Evolutionary conservation across 2,888 invertebrate species (phyloP).

Genomic region (Hesperia comma): DNA sequence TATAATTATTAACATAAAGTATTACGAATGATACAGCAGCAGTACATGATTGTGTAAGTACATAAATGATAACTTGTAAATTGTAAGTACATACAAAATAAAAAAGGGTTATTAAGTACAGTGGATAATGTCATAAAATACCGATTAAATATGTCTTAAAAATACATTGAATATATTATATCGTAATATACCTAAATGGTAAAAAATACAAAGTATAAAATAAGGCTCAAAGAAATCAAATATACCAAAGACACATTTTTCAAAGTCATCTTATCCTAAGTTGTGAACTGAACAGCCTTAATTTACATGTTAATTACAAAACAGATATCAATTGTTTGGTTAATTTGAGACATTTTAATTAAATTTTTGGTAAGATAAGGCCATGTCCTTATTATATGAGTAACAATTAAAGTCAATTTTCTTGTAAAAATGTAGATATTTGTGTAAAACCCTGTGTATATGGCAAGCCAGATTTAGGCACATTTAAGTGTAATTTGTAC

Average conservation of each 20-base stretch:
- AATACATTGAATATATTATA: background rate
- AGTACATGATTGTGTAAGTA: too few relatives aligned
- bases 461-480: slow-evolving; percentile 12
- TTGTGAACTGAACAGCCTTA: background rate
- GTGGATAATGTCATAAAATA: too few relatives aligned
- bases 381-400: background rate
- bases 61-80: too few relatives aligned
- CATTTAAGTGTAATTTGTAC: background rate
- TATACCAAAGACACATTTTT: background rate
- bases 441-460: slow-evolving; percentile 13
- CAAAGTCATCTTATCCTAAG: background rate
- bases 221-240: background rate
- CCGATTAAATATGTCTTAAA: too few relatives aligned
- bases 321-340: background rate
- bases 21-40: too few relatives aligned
- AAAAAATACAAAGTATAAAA: background rate
- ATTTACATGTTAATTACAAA: too few relatives aligned
- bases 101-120: too few relatives aligned
- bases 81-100: too few relatives aligned
- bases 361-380: background rate
- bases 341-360: background rate
- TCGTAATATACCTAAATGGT: background rate
- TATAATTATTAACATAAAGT: too few relatives aligned
- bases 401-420: background rate
- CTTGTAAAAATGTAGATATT: background rate